Conservation (phyloP, 2,888 invertebrate genomes). For the Latrodectus hesperus region DNA sequence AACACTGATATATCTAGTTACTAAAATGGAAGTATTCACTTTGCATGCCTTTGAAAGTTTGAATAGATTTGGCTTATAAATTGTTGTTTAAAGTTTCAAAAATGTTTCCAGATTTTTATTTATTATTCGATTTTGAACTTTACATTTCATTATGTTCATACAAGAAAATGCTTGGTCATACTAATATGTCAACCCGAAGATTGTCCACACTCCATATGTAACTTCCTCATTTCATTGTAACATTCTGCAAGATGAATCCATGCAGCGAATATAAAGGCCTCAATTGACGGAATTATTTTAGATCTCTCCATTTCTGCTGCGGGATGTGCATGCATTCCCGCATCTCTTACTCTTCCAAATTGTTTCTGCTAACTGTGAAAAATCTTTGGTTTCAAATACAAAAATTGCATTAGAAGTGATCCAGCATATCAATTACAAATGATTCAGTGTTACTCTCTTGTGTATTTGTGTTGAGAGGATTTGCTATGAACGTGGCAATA, state of each 20-base stretch:
- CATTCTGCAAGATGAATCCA: background rate
- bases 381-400: background rate
- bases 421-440: too few relatives aligned
- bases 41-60: background rate
- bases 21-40: background rate
- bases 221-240: background rate
- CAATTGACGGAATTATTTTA: background rate
- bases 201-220: background rate
- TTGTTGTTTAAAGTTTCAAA: background rate
- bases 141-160: background rate
- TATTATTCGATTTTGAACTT: background rate
- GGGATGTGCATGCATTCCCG: background rate
- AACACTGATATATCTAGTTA: background rate
- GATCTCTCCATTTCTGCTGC: background rate
- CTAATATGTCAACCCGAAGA: background rate
- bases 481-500: too few relatives aligned
- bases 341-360: background rate
- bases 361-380: background rate
- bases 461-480: too few relatives aligned
- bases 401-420: too few relatives aligned
- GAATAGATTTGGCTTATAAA: background rate
- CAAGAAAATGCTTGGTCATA: background rate
- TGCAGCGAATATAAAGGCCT: background rate
- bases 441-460: too few relatives aligned
- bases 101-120: background rate